Base-by-base conservation (phyloP, 2,797 vertebrate genomes). In the Anniella stebbinsi region DNA sequence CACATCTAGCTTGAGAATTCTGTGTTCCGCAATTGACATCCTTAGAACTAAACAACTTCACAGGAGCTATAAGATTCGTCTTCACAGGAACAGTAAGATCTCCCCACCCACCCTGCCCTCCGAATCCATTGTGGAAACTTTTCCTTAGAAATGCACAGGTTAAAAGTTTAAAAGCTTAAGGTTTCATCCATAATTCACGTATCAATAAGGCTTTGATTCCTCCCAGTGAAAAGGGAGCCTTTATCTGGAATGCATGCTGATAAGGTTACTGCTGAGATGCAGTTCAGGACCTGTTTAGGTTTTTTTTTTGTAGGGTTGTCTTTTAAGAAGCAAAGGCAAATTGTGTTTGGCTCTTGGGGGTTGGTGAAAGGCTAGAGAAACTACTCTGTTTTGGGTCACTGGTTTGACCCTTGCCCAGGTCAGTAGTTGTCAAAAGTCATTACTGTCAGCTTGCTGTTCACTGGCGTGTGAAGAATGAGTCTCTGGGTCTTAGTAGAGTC, bases 141-240 rank as follows among this genome's bases (percentile, higher is more conserved):
- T 94, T 95, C 93, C 94, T 95, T 95, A 89, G 94, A 96, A 95
- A 93, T 15, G 87, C 86, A 1, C 94, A 96, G 96, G 96, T 96
- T 96, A 96, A 95, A 95, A 96, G 96, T 96, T 96, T 92, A 96
- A 96, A 93, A 96, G 95, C 95, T 95, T 85, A 93, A 92, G 90
- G 94, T 96, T 96, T 95, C 96, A 96, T 96, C 95, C 95, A 96
- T 96, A 95, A 96, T 96, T 96, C 95, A 95, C 88, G 0, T 94
- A 76, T 94, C 95, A 95, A 94, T 94, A 95, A 94, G 93, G 95
- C 96, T 95, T 89, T 94, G 94, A 92, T 93, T 93, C 83, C 91
- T 95, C 60, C 9, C 1, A 17, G 93, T 91, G 93, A 91, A 82
- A 93, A 87, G 87, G 88, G 82, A 0, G 67, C 88, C 63, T 89